Conservation (phyloP, 2,113 vertebrate genomes). For the Callithrix jacchus region DNA sequence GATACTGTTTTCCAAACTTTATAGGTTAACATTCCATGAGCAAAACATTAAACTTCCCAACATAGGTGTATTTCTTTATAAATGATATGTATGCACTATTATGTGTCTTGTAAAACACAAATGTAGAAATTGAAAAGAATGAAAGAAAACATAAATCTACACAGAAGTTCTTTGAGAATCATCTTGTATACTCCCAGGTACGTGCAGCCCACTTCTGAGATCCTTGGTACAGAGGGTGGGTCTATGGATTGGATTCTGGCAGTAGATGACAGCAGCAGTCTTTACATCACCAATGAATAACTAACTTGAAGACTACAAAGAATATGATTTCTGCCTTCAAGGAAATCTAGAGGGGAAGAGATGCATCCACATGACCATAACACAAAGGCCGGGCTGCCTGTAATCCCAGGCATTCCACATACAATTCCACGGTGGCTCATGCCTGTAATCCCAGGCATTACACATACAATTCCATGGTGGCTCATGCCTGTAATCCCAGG, state of each 20-base stretch:
- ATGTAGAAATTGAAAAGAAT: not conserved
- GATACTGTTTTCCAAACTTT: not conserved
- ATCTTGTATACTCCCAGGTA: not conserved
- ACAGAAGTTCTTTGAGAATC: not conserved
- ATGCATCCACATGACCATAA: not conserved
- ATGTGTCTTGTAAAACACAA: not conserved
- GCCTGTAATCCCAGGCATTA: too few species aligned
- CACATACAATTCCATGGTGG: too few species aligned
- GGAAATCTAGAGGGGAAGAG: not conserved
- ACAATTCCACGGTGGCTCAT: too few species aligned
- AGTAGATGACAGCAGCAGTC: not conserved
- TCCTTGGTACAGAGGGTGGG: not conserved
- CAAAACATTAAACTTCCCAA: not conserved
- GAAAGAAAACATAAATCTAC: not conserved
- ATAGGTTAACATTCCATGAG: not conserved
- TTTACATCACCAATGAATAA: not conserved
- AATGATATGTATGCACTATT: not conserved
- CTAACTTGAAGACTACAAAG: not conserved
- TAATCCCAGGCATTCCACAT: too few species aligned
- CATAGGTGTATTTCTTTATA: not conserved
- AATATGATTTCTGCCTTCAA: not conserved
- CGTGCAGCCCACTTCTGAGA: not conserved
- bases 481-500: too few species aligned
- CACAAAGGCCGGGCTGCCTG: too few species aligned
- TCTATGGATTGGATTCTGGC: not conserved